Base-by-base conservation (phyloP, 2,113 vertebrate genomes). In the Scolopax mira region DNA sequence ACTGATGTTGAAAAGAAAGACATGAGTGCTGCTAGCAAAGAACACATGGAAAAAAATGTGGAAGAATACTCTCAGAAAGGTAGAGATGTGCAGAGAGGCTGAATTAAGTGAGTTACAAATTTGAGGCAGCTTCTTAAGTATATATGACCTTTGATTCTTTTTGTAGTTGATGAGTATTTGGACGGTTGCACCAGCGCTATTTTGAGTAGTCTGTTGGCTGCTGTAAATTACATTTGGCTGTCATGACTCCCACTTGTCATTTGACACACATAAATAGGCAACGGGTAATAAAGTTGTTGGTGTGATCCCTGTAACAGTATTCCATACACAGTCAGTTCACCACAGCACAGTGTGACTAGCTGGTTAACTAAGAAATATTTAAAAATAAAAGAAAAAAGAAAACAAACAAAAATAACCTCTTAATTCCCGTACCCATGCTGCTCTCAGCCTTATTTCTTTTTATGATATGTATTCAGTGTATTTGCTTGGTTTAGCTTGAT, bases 11-110 rank as follows among this genome's bases (percentile, higher is more conserved):
- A 69, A 30, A 92, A 91, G 57, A 90, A 93, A 91, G 28, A 9
- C 33, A 25, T 33, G 67, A 70, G 52, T n/a, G 94, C 69, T 58
- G 65, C 91, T 78, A 93, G 86, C 84, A 97, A 95, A 33, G 90
- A 98, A n/a, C 94, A 85, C 8, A 23, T 96, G 7, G 97, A 97
- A 84, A 96, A 86, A 39, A 23, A 96, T 84, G 46, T 97, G 62
- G 96, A 98, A 91, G 97, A 98, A 49, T 96, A 95, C 94, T 96
- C 87, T 3, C 95, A 96, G 67, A 97, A 98, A 89, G 84, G 97
- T 79, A 96, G 96, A 90, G 95, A 97, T 83, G 90, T 98, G 44
- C 97, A 98, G 88, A 85, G 91, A 97, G 95, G 61, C 93, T 98
- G 51, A 96, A 75, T 48, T 81, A 98, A 95, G 98, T 98, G 55